phyloP scores from a whole-genome alignment of 1,140 invertebrate species.

The Arctopsyche grandis region DNA sequence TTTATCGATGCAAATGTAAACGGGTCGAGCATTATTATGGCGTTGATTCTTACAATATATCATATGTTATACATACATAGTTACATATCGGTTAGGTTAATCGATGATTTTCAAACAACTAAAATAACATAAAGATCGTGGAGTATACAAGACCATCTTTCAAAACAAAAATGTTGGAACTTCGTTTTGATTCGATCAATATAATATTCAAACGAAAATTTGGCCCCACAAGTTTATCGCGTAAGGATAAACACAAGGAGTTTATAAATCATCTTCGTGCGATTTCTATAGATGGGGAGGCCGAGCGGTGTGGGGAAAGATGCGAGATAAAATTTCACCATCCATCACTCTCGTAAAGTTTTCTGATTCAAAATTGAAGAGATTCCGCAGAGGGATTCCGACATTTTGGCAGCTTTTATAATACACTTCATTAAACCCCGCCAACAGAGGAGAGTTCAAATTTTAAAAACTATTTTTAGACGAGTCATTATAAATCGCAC shows the following conservation, averaged over 20 bases:
- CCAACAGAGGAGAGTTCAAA: neutral
- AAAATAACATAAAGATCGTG: too few relatives aligned
- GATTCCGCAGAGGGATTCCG: constrained; percentile 28
- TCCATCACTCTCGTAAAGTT: constrained; percentile 28
- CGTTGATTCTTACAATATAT: neutral
- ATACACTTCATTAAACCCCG: constrained; percentile 11
- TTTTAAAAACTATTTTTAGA: neutral
- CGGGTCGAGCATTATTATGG: neutral
- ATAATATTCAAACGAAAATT: constrained; percentile 1
- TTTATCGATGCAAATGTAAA: neutral
- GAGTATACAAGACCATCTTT: constrained; percentile 4
- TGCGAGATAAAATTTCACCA: constrained; percentile 23
- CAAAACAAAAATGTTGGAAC: constrained; percentile 15
- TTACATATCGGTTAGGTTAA: too few relatives aligned
- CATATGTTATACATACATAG: too few relatives aligned
- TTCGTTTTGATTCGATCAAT: neutral
- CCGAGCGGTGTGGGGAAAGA: neutral
- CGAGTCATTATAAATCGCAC: neutral
- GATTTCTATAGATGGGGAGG: constrained; percentile 7
- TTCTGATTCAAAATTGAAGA: constrained; percentile 26
- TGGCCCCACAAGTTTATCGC: neutral
- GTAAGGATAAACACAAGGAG: constrained; percentile 6
- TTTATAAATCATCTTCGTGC: constrained; percentile 23
- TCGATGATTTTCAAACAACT: too few relatives aligned
- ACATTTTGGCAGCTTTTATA: constrained; percentile 22